Base-by-base conservation (phyloP, 2,888 invertebrate genomes). In the Oligia fasciuncula region DNA sequence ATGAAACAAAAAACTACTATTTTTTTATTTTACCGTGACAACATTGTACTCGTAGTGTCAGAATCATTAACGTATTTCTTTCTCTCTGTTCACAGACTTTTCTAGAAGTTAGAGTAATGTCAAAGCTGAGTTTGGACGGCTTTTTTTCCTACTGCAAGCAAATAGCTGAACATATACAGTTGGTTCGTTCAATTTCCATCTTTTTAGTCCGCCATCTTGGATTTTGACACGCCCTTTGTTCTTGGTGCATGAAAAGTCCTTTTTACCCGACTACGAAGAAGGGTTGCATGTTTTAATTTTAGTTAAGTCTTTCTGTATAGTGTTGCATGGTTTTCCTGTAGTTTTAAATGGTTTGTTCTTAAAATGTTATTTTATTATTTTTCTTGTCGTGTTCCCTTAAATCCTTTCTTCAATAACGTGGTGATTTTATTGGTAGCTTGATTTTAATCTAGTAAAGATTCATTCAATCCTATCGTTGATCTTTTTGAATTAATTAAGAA, bases 141-240 rank as follows among this genome's bases (percentile, higher is more conserved):
- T 97, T 97, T 95, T 97, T 96, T 95, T 96, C 96, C 91, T 97
- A 97, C 96, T 97, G 97, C 97, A 97, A 97, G 95, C 96, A 96
- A 95, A 96, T 97, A 92, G 97, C 97, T 91, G 97, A 97, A 83
- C 97, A 97, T 93, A 96, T 97, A 93, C 97, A 97, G 93, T 94
- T 97, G 97, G 97, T 97, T 96, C 93, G 97, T 97, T 94, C 93
- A 92, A 92, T 73, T 84, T 92, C 90, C 85, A 89, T 87, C 76
- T 85, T 82, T 80, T 76, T 79, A 68, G 71, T 77, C 75, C 79
- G 88, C 89, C 89, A 90, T 91, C 77, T 91, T 91, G 89, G 73
- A 86, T 87, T 79, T 83, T 79, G 81, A 84, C 80, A 82, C 76
- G 67, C 77, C 81, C 85, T 90, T 85, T 84, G 70, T 85, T 83